phyloP scores from a whole-genome alignment of 2,888 invertebrate species.

The Mycalesis mineus region DNA sequence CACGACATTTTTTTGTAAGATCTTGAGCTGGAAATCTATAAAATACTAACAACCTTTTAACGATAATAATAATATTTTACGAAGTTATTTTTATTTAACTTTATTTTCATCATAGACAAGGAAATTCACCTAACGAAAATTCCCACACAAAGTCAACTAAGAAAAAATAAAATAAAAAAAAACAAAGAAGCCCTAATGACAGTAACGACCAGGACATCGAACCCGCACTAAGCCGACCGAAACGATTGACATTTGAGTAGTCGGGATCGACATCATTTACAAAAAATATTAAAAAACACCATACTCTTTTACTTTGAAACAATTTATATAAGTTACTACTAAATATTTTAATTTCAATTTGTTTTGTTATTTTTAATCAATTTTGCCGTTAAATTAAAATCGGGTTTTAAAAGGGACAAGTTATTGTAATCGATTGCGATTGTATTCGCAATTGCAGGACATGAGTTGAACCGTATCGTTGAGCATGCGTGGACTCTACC shows the following conservation, averaged over 20 bases:
- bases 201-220: conserved; percentile 42
- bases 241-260: conserved; percentile 1
- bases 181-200: conserved; percentile 8
- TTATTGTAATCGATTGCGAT: not conserved
- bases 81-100: not conserved
- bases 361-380: not conserved
- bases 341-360: not conserved
- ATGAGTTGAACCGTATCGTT: conserved; percentile 23
- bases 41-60: too few relatives aligned
- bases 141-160: not conserved
- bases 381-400: not conserved
- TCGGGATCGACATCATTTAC: not conserved
- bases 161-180: not conserved
- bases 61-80: too few relatives aligned
- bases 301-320: not conserved
- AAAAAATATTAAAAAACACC: not conserved
- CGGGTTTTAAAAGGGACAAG: not conserved
- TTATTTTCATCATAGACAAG: not conserved
- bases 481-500: conserved; percentile 43
- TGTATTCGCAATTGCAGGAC: not conserved
- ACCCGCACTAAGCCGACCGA: conserved; percentile 32
- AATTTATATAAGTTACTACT: not conserved
- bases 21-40: too few relatives aligned
- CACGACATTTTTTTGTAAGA: too few relatives aligned
- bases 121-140: not conserved